Conservation (phyloP, 2,888 invertebrate genomes). For the Dynastes maya region DNA sequence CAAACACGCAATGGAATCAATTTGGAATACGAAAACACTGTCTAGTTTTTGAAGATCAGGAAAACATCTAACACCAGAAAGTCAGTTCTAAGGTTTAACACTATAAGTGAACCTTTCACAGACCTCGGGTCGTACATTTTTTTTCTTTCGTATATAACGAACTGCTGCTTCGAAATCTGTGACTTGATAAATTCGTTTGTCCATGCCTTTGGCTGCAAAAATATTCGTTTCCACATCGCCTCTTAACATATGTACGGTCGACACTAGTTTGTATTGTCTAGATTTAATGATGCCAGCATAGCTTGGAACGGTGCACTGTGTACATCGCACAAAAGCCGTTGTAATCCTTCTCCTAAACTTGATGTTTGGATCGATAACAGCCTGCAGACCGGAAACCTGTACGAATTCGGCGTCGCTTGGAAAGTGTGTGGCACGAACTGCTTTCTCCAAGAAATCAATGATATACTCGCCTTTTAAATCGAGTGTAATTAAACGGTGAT, state of each 20-base stretch:
- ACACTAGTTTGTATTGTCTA: conserved; percentile 15
- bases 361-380: neutral
- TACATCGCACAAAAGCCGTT: neutral
- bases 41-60: no score
- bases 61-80: no score
- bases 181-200: neutral
- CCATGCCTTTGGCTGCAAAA: neutral
- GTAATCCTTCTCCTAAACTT: neutral
- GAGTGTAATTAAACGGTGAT: neutral
- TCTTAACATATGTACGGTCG: conserved; percentile 13
- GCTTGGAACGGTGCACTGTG: neutral
- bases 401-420: neutral
- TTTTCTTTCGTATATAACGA: conserved; percentile 1
- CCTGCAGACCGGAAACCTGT: conserved; percentile 3
- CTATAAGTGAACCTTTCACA: conserved; percentile 6
- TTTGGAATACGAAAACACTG: no score
- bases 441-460: neutral
- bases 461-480: conserved; percentile 2
- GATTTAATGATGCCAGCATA: neutral
- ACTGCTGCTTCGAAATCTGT: neutral
- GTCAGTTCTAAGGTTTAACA: neutral
- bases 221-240: neutral
- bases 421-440: neutral
- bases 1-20: no score
- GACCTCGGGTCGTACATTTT: neutral